Evolutionary conservation across 2,888 invertebrate species (phyloP).

Genomic region (Nezara viridula): DNA sequence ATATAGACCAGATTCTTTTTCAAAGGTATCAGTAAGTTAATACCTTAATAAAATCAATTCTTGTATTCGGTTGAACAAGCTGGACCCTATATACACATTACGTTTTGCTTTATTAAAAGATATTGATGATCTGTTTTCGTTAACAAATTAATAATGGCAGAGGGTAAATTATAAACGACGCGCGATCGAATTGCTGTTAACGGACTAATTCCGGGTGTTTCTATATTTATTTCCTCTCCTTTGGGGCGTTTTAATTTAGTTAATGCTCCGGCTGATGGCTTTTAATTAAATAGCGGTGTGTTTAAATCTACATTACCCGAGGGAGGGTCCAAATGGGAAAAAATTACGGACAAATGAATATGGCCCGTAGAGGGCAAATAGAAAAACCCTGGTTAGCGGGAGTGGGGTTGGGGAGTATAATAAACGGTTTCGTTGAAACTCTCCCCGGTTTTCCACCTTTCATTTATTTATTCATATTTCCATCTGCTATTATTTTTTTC

Average conservation of each 20-base stretch:
- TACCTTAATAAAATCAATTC: no score
- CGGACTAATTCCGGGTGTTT: not conserved
- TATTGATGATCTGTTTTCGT: no score
- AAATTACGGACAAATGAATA: slow-evolving; percentile 44
- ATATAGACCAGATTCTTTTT: no score
- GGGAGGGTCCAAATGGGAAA: not conserved
- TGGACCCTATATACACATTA: no score
- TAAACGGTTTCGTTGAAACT: not conserved
- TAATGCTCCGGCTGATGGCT: slow-evolving; percentile 10
- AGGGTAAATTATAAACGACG: not conserved
- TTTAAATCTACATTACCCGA: slow-evolving; percentile 19
- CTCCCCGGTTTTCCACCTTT: not conserved
- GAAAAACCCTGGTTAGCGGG: slow-evolving; percentile 2
- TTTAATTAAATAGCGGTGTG: slow-evolving; percentile 41
- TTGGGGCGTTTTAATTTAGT: slow-evolving; percentile 43
- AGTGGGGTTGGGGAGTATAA: not conserved
- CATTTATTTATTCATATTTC: slow-evolving; percentile 41
- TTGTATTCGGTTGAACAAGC: no score
- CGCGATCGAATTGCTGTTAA: not conserved
- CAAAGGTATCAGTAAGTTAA: no score
- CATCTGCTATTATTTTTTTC: not conserved
- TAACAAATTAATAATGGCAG: not conserved
- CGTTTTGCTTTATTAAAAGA: no score
- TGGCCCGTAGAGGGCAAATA: slow-evolving; percentile 37
- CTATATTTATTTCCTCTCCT: slow-evolving; percentile 22